phyloP scores from a whole-genome alignment of 1,140 invertebrate genomes.

The Pomacea maculata region DNA sequence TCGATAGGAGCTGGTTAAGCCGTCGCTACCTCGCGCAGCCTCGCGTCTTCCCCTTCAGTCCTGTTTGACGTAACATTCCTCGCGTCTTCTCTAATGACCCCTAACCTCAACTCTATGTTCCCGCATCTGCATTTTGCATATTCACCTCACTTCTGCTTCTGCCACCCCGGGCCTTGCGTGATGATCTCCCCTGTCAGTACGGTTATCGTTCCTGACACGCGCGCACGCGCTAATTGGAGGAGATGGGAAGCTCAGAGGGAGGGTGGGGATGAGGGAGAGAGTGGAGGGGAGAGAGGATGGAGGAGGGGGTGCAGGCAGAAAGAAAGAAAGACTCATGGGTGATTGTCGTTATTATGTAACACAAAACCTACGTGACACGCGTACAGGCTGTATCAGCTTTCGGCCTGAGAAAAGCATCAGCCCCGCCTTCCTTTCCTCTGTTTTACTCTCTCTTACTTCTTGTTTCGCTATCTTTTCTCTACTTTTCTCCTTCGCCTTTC shows the following conservation, averaged over 20 bases:
- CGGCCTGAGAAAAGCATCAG: too few relatives aligned
- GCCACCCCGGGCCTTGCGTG: not conserved
- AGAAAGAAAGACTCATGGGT: too few relatives aligned
- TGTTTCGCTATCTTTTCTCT: too few relatives aligned
- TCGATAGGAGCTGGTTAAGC: too few relatives aligned
- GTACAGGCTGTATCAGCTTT: too few relatives aligned
- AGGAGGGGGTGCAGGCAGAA: not conserved
- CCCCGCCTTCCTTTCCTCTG: too few relatives aligned
- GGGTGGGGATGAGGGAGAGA: not conserved
- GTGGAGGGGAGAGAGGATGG: not conserved
- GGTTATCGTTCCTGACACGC: slow-evolving; percentile 9
- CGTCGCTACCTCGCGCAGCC: too few relatives aligned
- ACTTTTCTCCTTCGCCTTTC: too few relatives aligned
- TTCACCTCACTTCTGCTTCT: slow-evolving; percentile 1
- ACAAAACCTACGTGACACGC: too few relatives aligned
- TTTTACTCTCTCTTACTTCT: too few relatives aligned
- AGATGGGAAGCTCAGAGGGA: not conserved
- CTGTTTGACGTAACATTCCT: not conserved
- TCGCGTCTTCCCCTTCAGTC: not conserved
- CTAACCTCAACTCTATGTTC: not conserved
- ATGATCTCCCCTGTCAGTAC: slow-evolving; percentile 10
- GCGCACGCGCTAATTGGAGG: slow-evolving; percentile 7
- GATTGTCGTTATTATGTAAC: too few relatives aligned
- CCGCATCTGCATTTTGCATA: slow-evolving; percentile 1
- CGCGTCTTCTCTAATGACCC: slow-evolving; percentile 2